Evolutionary conservation across 2,888 invertebrate genomes (phyloP).

Genomic region (Eurois occulta): DNA sequence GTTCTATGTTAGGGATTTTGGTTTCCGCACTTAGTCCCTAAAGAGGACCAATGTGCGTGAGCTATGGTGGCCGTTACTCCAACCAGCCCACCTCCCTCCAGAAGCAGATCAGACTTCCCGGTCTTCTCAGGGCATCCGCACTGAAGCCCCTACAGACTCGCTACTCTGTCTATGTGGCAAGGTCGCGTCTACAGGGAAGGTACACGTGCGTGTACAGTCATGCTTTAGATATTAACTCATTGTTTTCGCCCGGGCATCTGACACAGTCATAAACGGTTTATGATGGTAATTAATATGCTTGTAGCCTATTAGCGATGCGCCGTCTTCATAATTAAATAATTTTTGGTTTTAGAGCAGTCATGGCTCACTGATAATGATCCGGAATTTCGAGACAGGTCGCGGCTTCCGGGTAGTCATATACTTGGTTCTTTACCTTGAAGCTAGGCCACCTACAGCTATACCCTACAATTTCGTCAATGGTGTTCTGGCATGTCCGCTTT

Average conservation of each 20-base stretch:
- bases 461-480: too few relatives aligned
- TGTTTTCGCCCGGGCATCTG: constrained; percentile 1
- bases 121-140: too few relatives aligned
- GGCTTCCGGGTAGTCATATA: background rate
- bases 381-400: background rate
- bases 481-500: too few relatives aligned
- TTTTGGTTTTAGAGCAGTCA: background rate
- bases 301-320: background rate
- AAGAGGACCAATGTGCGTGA: too few relatives aligned
- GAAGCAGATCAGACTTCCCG: too few relatives aligned
- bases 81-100: too few relatives aligned
- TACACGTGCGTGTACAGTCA: background rate
- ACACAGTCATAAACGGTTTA: constrained; percentile 14
- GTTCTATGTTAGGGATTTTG: too few relatives aligned
- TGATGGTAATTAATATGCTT: constrained; percentile 9
- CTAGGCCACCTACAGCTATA: too few relatives aligned
- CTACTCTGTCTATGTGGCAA: background rate
- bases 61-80: too few relatives aligned
- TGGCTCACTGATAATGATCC: background rate
- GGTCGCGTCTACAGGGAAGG: constrained; percentile 10
- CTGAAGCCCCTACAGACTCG: constrained; percentile 23
- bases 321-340: background rate
- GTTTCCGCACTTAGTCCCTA: too few relatives aligned
- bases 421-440: too few relatives aligned
- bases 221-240: constrained; percentile 17